Evolutionary conservation across 2,113 vertebrate species (phyloP), one percentile per base, ranked within the genome.

Genomic region (Agapornis roseicollis): DNA sequence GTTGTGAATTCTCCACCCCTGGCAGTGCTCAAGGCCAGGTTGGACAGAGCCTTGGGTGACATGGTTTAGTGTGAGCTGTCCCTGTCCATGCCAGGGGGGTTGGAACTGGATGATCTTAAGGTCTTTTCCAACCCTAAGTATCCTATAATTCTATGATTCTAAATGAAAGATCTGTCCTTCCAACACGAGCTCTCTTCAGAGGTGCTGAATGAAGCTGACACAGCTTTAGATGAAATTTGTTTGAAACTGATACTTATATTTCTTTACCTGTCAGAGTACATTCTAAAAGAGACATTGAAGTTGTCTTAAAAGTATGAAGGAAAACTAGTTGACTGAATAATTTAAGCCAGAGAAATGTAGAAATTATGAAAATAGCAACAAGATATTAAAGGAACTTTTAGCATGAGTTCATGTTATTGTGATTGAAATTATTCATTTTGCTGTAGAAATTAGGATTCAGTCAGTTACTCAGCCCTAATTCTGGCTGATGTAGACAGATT

Each of bases 191-290:
- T 86, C 80, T 92, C n/a, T 86, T 93, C 86, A 93, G 85, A 93
- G 61, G 44, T 80, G 66, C 66, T 94, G n/a, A n/a, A n/a, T n/a
- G n/a, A n/a, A n/a, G n/a, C n/a, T n/a, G 88, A 93, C 58, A 81
- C 50, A 94, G 90, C 85, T 85, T 69, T 61, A 47, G 31, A 53
- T 13, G 14, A 88, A 79, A 68, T 94, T 15, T 29, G 17, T 49
- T 91, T 84, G 55, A 87, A 94, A 85, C 3, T 20, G 29, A 5
- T 81, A 28, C 17, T 74, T 92, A 3, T 4, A 65, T 73, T 88
- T 92, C 50, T 80, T 71, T 70, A 64, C 17, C 49, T 87, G 64
- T 35, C 29, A 90, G 33, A 65, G 31, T 69, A 58, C 78, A 65
- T 93, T 77, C 72, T 80, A 37, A 73, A 73, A 81, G 88, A 83